phyloP scores from a whole-genome alignment of 2,888 invertebrate genomes.

The Punctoribates punctum region DNA sequence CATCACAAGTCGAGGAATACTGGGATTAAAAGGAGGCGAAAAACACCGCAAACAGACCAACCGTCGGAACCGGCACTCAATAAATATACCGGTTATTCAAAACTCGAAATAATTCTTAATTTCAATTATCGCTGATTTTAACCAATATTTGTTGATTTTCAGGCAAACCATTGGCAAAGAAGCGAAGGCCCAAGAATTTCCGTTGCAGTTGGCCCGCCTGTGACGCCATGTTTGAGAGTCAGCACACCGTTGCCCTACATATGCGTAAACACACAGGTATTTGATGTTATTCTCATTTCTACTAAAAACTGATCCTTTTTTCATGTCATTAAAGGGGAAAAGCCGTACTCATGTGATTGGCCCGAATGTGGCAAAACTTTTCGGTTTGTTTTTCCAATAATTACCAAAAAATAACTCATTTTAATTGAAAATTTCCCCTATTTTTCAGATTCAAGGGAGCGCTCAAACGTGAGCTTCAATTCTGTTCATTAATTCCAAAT shows the following conservation, averaged over 20 bases:
- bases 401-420: neutral
- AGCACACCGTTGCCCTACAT: neutral
- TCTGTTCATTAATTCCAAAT: too few relatives aligned
- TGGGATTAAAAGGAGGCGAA: neutral
- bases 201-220: neutral
- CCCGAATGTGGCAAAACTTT: neutral
- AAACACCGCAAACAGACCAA: too few relatives aligned
- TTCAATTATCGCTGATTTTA: neutral
- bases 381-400: neutral
- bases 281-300: neutral
- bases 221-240: neutral
- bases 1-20: neutral
- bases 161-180: neutral
- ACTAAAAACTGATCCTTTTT: neutral
- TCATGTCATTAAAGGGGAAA: neutral
- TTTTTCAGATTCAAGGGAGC: neutral
- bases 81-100: neutral
- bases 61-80: neutral
- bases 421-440: neutral
- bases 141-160: neutral
- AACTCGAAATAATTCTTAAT: neutral
- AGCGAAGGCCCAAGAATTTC: neutral
- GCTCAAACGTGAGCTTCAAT: neutral
- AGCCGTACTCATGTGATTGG: neutral
- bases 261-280: neutral